Evolutionary conservation across 2,888 invertebrate genomes (phyloP), one percentile per base, ranked within the genome.

Genomic region (Drosophila pseudotakahashii): DNA sequence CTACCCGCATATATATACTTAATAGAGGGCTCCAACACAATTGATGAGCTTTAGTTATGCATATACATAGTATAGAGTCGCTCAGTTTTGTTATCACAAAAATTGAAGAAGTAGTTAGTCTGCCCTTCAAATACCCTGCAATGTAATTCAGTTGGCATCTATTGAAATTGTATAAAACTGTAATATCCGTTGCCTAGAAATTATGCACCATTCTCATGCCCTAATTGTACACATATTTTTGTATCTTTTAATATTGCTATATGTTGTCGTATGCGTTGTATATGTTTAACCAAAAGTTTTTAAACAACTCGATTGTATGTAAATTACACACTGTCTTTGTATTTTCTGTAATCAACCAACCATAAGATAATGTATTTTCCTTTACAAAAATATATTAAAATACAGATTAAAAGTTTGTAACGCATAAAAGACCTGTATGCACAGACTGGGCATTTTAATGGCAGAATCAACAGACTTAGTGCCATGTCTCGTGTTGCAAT

Each of bases 361-460:
- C 44, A 53, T 63, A 59, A 74, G 61, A 75, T 62, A 76, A 75
- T 76, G 87, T 84, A 84, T 87, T 87, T 84, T 84, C 75, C 73
- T 84, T 81, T 84, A 84, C 84, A 87, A 84, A 84, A 84, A 87
- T 81, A 84, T 84, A 81, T 74, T 75, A 78, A 72, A 71, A 78
- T 75, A 76, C 77, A 81, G 63, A 42, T 77, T 19, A 66, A 63
- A 30, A 42, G 34, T 64, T 63, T 72, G 52, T 60, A 55, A 63
- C 57, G 58, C 39, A 42, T 34, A 45, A 45, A 45, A 14, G 19
- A 44, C 48, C 59, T n/a, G 45, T 14, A 23, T 47, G 19, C 61
- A 36, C 19, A 52, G 34, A 36, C 11, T 10, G 19, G 37, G 37
- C 44, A 52, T 61, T 67, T 67, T 37, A 50, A 48, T 54, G 55